Evolutionary conservation across 2,113 vertebrate species (phyloP), one percentile per base, ranked within the genome.

Genomic region (Nannobrachium achirus): DNA sequence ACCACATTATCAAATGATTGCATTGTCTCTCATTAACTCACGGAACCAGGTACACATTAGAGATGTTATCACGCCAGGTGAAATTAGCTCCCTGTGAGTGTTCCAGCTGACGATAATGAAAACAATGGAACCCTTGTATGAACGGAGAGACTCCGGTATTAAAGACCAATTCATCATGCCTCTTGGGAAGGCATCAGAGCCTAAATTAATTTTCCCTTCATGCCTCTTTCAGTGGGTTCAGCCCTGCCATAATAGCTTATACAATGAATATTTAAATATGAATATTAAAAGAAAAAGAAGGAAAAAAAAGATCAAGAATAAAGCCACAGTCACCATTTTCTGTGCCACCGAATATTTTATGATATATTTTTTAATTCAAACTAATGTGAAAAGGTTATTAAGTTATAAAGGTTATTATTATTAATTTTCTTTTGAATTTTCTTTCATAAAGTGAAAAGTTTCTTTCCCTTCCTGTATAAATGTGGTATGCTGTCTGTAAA

Each of bases 21-120:
- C 61, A 64, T 55, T 64, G 64, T 75, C 55, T 63, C 58, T 71
- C 76, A 68, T 81, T 84, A 79, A 41, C 74, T 76, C 51, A 52
- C 62, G 57, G 57, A 67, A 18, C 78, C 70, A 70, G 51, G 19
- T 66, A 42, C 56, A 66, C 69, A 49, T 77, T 77, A 71, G 56
- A 25, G 44, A 33, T 73, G 70, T 62, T 75, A 79, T 78, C 68
- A 66, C 46, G 19, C 39, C 14, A 40, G 66, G 66, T 75, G 49
- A 81, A 88, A 84, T 86, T 56, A 83, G 65, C 75, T 7, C 58
- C 50, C 71, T 20, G 40, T 69, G 65, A 82, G 72, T 65, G 20
- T 63, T 70, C 65, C 61, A 50, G 62, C 56, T 80, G 53, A 69
- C 75, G 57, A 33, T 75, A 75, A 84, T 71, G 61, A 72, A 78